Conservation (phyloP, 2,888 invertebrate genomes). For the Heteromyza rotundicornis region DNA sequence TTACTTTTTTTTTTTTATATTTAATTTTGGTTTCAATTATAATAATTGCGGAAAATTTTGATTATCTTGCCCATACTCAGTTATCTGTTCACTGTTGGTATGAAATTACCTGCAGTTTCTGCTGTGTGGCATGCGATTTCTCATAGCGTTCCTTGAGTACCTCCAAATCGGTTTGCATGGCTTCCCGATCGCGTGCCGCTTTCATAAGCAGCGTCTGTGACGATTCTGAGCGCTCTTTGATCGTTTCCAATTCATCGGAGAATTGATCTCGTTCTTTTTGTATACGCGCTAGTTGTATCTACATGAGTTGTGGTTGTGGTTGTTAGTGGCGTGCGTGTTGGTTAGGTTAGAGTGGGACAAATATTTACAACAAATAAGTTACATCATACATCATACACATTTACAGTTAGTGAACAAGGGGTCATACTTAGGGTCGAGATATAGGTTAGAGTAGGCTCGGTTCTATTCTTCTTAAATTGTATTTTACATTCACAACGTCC, state of each 20-base stretch:
- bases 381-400: not conserved
- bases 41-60: constrained; percentile 14
- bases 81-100: constrained; percentile 3
- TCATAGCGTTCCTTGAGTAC: constrained; percentile 88
- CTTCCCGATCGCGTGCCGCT: constrained; percentile 84
- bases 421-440: not conserved
- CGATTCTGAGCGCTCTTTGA: constrained; percentile 82
- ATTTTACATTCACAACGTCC: no score
- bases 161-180: constrained; percentile 83
- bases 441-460: not conserved
- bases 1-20: constrained; percentile 34
- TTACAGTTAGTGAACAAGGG: no score
- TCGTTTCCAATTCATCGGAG: constrained; percentile 79
- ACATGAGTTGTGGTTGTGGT: constrained; percentile 48
- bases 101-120: constrained; percentile 79
- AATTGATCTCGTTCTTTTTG: constrained; percentile 89
- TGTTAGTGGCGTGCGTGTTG: constrained; percentile 36
- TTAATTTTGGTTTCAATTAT: constrained; percentile 39
- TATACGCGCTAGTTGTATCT: constrained; percentile 80
- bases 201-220: constrained; percentile 82
- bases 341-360: constrained; percentile 29
- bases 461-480: no score
- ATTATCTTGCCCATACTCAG: no score
- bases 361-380: constrained; percentile 32
- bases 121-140: constrained; percentile 82